Percentiles rank a stretch among this genome's conserved stretches.
These are phyloP conservation scores for Trichonephila inaurata DNA, from an alignment of 1,140 invertebrate species.

Conservation along the genomic window DNA sequence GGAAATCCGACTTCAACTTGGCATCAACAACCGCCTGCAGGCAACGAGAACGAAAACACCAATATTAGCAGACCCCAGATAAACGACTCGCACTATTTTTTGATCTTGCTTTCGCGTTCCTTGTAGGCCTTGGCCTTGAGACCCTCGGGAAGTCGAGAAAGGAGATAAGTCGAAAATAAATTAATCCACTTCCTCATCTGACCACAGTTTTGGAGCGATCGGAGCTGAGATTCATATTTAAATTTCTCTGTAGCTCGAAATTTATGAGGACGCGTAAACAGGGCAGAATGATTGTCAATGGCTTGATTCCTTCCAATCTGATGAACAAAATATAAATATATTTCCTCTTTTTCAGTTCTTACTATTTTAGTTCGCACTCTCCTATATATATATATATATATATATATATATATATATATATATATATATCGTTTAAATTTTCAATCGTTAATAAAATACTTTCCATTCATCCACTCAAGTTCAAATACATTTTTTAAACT, in stretches of 20 bases:
- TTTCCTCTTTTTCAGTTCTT: no score
- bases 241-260: neutral
- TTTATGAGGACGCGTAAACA: no score
- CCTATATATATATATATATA: no score
- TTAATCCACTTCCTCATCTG: constrained; percentile 20
- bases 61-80: neutral
- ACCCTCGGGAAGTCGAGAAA: neutral
- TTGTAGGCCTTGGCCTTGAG: neutral
- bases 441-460: no score
- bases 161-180: constrained; percentile 24
- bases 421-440: no score
- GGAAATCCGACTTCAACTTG: constrained; percentile 1
- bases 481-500: no score
- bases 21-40: neutral
- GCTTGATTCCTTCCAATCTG: no score
- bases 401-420: no score
- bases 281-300: no score
- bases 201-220: neutral
- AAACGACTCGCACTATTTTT: neutral
- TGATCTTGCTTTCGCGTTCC: neutral
- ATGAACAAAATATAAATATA: no score
- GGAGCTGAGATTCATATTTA: constrained; percentile 1
- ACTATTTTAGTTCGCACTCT: no score
- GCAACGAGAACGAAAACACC: neutral
- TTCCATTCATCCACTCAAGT: no score